phyloP scores from a whole-genome alignment of 2,888 invertebrate genomes.

The Temnothorax rugatulus region DNA sequence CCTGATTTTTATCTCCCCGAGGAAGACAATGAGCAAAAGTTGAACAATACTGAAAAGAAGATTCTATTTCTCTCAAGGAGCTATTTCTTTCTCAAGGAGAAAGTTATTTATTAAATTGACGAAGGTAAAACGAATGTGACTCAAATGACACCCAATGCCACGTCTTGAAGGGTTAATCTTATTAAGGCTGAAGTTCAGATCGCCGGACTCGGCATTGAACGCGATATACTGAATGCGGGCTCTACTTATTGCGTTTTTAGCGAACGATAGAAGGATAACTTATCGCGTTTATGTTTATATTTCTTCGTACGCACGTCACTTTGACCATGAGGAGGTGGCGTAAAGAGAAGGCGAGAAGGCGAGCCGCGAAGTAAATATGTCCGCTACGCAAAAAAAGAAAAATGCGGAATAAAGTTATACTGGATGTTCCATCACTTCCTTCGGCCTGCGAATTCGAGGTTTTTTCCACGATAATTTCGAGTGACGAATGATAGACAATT shows the following conservation, averaged over 20 bases:
- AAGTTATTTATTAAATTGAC: not conserved
- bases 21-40: not conserved
- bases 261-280: constrained; percentile 11
- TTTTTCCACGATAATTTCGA: not conserved
- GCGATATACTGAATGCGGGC: not conserved
- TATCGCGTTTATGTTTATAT: constrained; percentile 25
- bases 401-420: not conserved
- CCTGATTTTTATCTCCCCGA: not conserved
- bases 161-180: constrained; percentile 25
- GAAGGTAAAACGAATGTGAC: not conserved
- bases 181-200: constrained; percentile 18
- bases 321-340: not conserved
- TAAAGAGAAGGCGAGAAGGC: not conserved
- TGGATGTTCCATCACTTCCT: not conserved
- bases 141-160: not conserved
- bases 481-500: not conserved
- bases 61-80: not conserved
- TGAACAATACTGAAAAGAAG: not conserved
- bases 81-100: not conserved
- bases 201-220: not conserved
- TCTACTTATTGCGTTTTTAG: constrained; percentile 12
- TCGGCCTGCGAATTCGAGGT: not conserved
- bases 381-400: not conserved
- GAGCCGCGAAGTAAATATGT: not conserved
- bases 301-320: constrained; percentile 17